Conservation (phyloP, 2,113 vertebrate species). For the Ptilorrhoa leucosticta region DNA sequence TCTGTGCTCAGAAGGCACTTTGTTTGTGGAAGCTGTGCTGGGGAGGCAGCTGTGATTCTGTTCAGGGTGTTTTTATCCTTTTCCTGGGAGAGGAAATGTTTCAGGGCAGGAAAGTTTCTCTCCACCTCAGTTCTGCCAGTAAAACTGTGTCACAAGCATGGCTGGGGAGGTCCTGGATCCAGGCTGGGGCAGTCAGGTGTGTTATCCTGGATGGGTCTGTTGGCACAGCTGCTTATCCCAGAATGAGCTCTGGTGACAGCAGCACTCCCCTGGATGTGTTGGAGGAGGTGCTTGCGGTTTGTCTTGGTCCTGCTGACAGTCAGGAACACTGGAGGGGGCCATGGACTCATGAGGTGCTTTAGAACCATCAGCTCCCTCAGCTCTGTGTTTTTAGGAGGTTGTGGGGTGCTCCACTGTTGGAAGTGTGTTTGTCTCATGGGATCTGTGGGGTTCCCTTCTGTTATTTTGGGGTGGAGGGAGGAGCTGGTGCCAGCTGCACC, state of each 20-base stretch:
- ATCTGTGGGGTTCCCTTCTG: not conserved
- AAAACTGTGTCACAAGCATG: not conserved
- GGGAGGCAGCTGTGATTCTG: not conserved
- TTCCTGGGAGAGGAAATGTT: rapidly evolving
- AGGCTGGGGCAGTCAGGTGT: not conserved
- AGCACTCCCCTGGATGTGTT: rapidly evolving
- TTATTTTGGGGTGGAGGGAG: not conserved
- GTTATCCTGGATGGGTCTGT: not conserved
- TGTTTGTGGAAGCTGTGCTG: not conserved
- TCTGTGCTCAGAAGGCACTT: not conserved
- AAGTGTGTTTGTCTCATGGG: not conserved
- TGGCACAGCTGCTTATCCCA: not conserved
- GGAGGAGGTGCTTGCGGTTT: not conserved
- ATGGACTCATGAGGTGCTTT: not conserved
- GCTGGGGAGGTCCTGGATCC: not conserved
- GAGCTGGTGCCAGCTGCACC: not conserved
- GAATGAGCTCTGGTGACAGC: not conserved
- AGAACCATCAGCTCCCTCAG: not conserved
- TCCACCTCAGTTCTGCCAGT: rapidly evolving
- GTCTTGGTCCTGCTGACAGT: not conserved
- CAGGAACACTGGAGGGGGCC: not conserved
- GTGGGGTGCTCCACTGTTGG: not conserved
- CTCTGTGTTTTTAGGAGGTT: not conserved
- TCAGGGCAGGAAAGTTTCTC: not conserved
- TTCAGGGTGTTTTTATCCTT: not conserved